Evolutionary conservation across 2,797 vertebrate species (phyloP), one percentile per base, ranked within the genome.

Genomic region (Platalea minor): DNA sequence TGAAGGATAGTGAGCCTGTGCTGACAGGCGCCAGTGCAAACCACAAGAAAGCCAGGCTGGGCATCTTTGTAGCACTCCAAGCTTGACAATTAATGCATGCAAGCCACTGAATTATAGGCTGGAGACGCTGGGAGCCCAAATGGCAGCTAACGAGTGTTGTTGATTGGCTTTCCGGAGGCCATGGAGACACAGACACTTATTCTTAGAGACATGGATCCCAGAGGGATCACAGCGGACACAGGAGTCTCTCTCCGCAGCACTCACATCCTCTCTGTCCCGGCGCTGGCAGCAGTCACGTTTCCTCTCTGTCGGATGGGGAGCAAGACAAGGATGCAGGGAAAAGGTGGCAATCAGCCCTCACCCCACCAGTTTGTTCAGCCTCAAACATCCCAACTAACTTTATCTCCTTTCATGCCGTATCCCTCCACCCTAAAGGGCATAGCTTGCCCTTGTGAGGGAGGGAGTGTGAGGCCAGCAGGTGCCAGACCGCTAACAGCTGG

Each of bases 141-240:
- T 93, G 88, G 96, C 96, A 95, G 95, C 93, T 93, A 77, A 95
- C 63, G 29, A 97, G 95, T 12, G 81, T 0, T 95, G 93, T 60
- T 95, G 94, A 95, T 96, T 95, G 95, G 95, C 93, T 96, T 97
- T 96, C 95, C 90, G 93, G 96, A 97, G 96, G 88, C 94, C 94
- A 56, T 77, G 95, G 96, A 97, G 96, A 97, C 96, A 95, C 88
- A 96, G 96, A 95, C 82, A 91, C 93, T 97, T 97, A 95, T 95
- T 97, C 96, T 95, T 96, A 91, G 96, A 96, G 96, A 97, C 91
- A 64, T 0, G 39, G 80, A 39, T 84, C 96, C 94, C 96, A 53
- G 43, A 25, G 94, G 96, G 94, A 85, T 29, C 81, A 8, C 1
- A 1, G 82, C 68, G 33, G 87, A 43, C 96, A 88, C 79, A 3